Evolutionary conservation across 2,113 vertebrate species (phyloP), one percentile per base, ranked within the genome.

Genomic region (Dicentrarchus labrax): DNA sequence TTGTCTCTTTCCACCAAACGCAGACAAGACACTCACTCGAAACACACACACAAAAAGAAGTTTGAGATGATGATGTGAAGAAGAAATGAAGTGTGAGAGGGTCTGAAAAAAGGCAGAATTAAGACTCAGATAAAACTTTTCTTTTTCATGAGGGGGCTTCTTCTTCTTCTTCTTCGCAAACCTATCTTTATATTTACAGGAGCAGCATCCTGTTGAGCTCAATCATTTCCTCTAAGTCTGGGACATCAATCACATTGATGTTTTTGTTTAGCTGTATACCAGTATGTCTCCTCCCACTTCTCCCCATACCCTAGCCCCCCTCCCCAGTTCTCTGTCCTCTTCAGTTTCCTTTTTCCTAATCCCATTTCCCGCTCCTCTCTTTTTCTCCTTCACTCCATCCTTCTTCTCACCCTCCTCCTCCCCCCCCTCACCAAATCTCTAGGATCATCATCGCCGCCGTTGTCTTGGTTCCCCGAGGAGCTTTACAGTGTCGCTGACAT

Each of bases 231-330:
- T 76, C 56, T 19, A 54, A 75, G 68, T 73, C 72, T 60, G 68
- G 60, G 61, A 39, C 78, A 84, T 90, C 85, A 82, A 89, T 90
- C 87, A 84, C 74, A 57, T 91, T 87, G 41, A 24, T 90, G 90
- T 85, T 91, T 78, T 86, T 91, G 85, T 92, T 87, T 86, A 86
- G 90, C 86, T 86, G 74, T 86, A 71, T 89, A 92, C 88, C 93
- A 88, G 88, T 92, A 83, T 89, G 90, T 87, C 88, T 92, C 89
- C 90, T 80, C 89, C 89, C 85, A 45, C 47, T 82, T 76, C 79
- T 60, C 45, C 60, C 30, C 30, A 56, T 12, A 12, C 83, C 47
- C 54, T 1, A 22, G 41, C 70, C 57, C 70, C 69, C 82, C 81
- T 62, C 78, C 80, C 72, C 38, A 56, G 10, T 66, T 51, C 81